Base-by-base conservation (phyloP, 2,888 invertebrate species). In the Cheilosia variabilis region DNA sequence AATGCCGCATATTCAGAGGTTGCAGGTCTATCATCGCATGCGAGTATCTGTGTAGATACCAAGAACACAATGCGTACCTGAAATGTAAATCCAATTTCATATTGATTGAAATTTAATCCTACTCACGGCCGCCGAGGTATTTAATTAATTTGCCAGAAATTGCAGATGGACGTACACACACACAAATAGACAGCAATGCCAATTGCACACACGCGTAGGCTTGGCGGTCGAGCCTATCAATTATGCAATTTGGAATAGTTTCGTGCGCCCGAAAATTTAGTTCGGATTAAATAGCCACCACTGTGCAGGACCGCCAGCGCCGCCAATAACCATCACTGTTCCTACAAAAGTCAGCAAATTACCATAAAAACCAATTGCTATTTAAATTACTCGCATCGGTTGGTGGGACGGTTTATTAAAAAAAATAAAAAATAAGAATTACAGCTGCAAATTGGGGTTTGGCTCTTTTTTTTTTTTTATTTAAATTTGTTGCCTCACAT, bases 61-160 rank as follows among this genome's bases (percentile, higher is more conserved):
- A 9, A 31, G 17, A 37, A 19, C 31, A 72, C 62, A 68, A 73
- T 72, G 53, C 60, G 58, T 57, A 52, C 31, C 45, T 55, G 65
- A 58, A 71, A 84, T 84, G 80, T 80, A 84, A 84, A 84, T 84
- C 80, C 84, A 84, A 76, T 80, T 84, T 80, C 53, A 75, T 84
- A 84, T 84, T 80, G 80, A 84, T 84, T 80, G 84, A 80, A 84
- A 84, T 84, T 80, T 80, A 84, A 84, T 84, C 80, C 84, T 62
- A 55, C 75, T 84, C 84, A 84, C 84, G 75, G 84, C 53, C 50
- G 84, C 60, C 80, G 65, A 79, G 79, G 84, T 80, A 80, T 84
- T 84, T 84, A 84, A 84, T 84, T 84, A 84, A 84, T 84, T 84
- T 76, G 75, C 71, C 84, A 75, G 84, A 75, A 84, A 84, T 80